Percentiles rank a stretch among this genome's conserved stretches.
phyloP scores from a whole-genome alignment of 2,113 vertebrate genomes.

The Sisor rabdophorus region DNA sequence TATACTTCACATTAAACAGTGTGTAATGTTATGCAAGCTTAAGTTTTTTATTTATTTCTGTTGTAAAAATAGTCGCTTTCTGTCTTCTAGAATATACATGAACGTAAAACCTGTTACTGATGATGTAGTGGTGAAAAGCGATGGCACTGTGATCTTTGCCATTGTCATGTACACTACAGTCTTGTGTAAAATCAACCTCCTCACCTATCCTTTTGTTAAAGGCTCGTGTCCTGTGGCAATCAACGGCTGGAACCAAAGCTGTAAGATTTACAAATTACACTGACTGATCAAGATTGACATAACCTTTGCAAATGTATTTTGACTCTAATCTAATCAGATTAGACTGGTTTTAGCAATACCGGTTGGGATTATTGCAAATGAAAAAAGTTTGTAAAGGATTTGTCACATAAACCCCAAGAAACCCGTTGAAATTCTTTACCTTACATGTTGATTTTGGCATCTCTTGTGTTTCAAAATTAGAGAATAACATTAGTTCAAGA shows the following conservation, averaged over 20 bases:
- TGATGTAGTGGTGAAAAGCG: conserved; percentile 57
- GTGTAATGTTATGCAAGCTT: background rate
- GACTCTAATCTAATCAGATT: too few species aligned
- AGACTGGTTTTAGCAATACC: too few species aligned
- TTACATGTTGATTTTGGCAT: too few species aligned
- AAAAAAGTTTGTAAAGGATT: too few species aligned
- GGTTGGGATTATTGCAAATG: too few species aligned
- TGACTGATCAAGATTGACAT: background rate
- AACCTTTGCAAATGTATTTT: too few species aligned
- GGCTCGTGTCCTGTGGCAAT: conserved; percentile 64
- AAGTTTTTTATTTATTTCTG: background rate
- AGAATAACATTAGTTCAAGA: too few species aligned
- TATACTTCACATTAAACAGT: background rate
- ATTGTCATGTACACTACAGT: conserved; percentile 56
- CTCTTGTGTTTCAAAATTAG: too few species aligned
- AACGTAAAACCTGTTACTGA: conserved; percentile 37
- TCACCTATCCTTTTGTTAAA: conserved; percentile 64
- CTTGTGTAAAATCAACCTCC: conserved; percentile 67
- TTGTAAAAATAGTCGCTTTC: background rate
- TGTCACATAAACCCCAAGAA: too few species aligned
- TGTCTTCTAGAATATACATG: conserved; percentile 48
- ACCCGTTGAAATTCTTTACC: too few species aligned
- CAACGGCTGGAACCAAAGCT: conserved; percentile 49
- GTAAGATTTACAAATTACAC: conserved; percentile 11
- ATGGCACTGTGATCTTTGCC: conserved; percentile 54